These are phyloP conservation scores for Galleria mellonella DNA, from an alignment of 1,140 invertebrate genomes.

Conservation along the genomic window DNA sequence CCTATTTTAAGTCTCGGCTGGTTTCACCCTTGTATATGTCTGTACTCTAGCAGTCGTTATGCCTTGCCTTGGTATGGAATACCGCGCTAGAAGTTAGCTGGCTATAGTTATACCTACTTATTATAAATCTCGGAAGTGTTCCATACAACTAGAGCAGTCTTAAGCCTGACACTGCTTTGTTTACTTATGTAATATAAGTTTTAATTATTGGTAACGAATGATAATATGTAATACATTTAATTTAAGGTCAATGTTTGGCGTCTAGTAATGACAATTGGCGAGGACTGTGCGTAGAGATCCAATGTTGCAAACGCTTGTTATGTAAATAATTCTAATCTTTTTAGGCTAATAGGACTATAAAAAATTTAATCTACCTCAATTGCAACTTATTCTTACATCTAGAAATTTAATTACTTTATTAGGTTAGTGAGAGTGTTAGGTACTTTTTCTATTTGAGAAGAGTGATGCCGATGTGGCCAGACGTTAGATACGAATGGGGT, in stretches of 20 bases:
- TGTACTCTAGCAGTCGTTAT: no score
- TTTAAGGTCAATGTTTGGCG: conserved; percentile 36
- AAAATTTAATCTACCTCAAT: conserved; percentile 73
- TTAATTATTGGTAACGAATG: conserved; percentile 21
- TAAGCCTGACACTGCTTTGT: conserved; percentile 16
- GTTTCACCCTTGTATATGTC: no score
- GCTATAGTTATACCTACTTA: no score
- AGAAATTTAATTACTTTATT: conserved; percentile 62
- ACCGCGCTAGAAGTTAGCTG: no score
- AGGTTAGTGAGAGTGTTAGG: conserved; percentile 60
- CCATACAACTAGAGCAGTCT: conserved; percentile 6
- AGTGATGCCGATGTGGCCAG: conserved; percentile 7
- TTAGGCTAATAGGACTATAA: conserved; percentile 72
- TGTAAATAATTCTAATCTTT: conserved; percentile 69
- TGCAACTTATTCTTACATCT: conserved; percentile 66
- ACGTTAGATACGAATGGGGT: background rate
- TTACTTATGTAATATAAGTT: conserved; percentile 23
- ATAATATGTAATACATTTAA: conserved; percentile 13
- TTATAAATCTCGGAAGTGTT: conserved; percentile 2
- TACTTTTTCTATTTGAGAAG: conserved; percentile 56
- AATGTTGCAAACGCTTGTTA: conserved; percentile 60
- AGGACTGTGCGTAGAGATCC: conserved; percentile 36
- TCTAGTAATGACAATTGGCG: conserved; percentile 32
- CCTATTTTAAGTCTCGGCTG: no score
- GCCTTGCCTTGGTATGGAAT: no score